A percentile compares a stretch with the other conserved stretches of the same genome.
Evolutionary conservation across 2,797 vertebrate species (phyloP).

Genomic region (Momotus momota): DNA sequence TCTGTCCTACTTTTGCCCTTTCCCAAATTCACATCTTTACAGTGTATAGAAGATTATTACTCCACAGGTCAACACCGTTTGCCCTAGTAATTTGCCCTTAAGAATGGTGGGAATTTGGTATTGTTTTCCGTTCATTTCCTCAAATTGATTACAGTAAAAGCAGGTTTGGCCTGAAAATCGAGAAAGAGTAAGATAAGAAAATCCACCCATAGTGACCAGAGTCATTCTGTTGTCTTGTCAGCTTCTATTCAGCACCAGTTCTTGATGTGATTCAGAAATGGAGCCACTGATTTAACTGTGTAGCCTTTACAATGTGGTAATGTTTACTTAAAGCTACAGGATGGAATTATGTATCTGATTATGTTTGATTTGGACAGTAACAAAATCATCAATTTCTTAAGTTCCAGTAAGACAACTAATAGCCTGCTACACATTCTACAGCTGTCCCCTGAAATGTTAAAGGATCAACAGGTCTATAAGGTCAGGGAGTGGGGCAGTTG

Average conservation of each 20-base stretch:
- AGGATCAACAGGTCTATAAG: constrained; percentile 11
- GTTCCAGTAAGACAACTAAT: constrained; percentile 28
- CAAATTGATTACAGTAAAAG: not conserved
- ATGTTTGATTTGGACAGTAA: constrained; percentile 59
- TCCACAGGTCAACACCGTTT: not conserved
- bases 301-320: constrained; percentile 15
- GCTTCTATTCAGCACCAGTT: not conserved
- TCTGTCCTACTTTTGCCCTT: not conserved
- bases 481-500: not conserved
- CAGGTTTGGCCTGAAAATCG: not conserved
- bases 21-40: not conserved
- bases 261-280: not conserved
- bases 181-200: not conserved
- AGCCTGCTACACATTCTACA: constrained; percentile 9
- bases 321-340: constrained; percentile 29
- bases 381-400: constrained; percentile 49
- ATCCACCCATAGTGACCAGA: not conserved
- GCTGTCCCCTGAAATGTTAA: constrained; percentile 20
- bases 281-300: not conserved
- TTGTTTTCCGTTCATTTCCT: not conserved
- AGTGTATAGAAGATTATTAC: not conserved
- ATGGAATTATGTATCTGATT: constrained; percentile 51
- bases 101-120: not conserved
- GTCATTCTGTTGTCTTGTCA: not conserved
- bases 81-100: not conserved